phyloP scores from a whole-genome alignment of 2,888 invertebrate genomes.

The Acheta domesticus region DNA sequence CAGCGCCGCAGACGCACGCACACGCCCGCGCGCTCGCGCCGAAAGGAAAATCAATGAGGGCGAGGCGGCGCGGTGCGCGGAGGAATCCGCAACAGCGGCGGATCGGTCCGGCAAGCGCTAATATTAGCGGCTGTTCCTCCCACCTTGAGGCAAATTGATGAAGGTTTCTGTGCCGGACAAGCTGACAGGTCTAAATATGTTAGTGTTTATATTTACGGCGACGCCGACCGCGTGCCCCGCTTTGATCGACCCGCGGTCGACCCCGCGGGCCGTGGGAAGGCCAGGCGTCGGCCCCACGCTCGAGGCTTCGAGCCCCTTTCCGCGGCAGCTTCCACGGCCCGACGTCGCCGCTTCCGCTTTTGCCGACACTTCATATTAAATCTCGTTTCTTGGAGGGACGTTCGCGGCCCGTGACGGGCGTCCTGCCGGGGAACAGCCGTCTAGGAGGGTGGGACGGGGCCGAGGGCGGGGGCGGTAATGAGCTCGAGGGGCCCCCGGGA shows the following conservation, averaged over 20 bases:
- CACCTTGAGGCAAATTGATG: slow-evolving; percentile 4
- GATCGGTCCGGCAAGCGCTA: not conserved
- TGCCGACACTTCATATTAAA: not conserved
- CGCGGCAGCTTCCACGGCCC: not conserved
- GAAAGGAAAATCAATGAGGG: not conserved
- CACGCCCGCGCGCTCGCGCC: slow-evolving; percentile 1
- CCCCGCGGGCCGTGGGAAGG: not conserved
- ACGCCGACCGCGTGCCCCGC: not conserved
- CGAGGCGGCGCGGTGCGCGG: slow-evolving; percentile 18
- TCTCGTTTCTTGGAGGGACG: not conserved
- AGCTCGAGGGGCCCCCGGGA: too few species aligned
- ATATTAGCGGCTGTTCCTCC: slow-evolving; percentile 7
- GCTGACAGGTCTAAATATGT: not conserved
- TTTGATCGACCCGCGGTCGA: not conserved
- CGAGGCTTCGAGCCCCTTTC: not conserved
- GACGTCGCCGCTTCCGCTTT: not conserved
- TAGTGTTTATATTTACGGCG: slow-evolving; percentile 2
- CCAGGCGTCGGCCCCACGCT: not conserved
- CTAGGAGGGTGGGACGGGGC: not conserved
- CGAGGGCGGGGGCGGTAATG: not conserved
- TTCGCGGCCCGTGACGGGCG: not conserved
- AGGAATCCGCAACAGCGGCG: not conserved
- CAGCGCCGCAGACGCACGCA: not conserved
- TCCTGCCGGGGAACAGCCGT: too few species aligned
- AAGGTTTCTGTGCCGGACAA: slow-evolving; percentile 1